These are phyloP conservation scores for Hyposmocoma kahamanoa DNA, from an alignment of 1,140 invertebrate genomes.

Conservation along the genomic window DNA sequence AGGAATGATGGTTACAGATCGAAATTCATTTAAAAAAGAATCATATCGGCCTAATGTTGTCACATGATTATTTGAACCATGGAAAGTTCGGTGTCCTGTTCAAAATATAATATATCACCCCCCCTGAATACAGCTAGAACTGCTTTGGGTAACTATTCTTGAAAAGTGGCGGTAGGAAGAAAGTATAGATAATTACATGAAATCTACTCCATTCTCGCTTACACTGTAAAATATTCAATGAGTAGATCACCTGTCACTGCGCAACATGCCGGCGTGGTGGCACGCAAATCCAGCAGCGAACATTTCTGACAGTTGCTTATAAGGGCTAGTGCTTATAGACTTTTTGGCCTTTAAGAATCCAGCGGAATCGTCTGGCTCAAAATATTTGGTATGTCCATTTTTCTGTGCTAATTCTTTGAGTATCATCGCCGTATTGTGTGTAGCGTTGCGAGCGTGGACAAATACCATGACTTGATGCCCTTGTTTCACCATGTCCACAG, in stretches of 20 bases:
- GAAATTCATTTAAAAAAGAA: no score
- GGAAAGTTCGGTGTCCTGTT: no score
- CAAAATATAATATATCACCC: no score
- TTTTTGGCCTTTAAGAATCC: constrained; percentile 78
- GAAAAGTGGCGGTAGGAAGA: no score
- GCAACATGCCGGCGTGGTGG: constrained; percentile 97
- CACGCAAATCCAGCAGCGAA: constrained; percentile 93
- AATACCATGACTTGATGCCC: constrained; percentile 99
- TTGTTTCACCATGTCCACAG: constrained; percentile 87
- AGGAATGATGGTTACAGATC: no score
- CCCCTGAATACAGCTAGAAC: no score
- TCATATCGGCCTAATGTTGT: no score
- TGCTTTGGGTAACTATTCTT: no score
- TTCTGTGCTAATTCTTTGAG: constrained; percentile 85
- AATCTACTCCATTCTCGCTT: no score
- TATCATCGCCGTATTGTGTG: constrained; percentile 87
- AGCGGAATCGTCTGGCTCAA: constrained; percentile 78
- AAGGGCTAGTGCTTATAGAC: constrained; percentile 80
- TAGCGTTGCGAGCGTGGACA: constrained; percentile 98
- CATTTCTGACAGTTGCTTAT: constrained; percentile 86
- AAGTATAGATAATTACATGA: no score
- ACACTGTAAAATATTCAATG: no score
- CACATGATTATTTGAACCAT: no score
- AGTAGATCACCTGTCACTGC: constrained; percentile 87
- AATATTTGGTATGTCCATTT: constrained; percentile 81